These are phyloP conservation scores for Ectropis grisescens DNA, from an alignment of 1,140 invertebrate species.

Conservation along the genomic window DNA sequence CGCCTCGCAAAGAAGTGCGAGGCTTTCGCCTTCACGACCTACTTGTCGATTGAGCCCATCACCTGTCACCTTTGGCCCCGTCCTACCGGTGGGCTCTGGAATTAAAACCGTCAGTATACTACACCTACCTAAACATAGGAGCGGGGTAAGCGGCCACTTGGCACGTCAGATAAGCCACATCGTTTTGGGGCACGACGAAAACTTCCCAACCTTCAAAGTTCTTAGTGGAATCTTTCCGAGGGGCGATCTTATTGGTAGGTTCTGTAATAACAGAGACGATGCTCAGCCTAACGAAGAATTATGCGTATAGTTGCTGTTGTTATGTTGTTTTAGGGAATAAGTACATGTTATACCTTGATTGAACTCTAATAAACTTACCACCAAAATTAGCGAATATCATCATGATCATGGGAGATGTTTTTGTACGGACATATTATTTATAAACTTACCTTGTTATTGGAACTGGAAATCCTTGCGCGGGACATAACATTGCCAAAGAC, in stretches of 20 bases:
- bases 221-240: constrained; percentile 75
- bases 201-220: constrained; percentile 78
- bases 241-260: constrained; percentile 77
- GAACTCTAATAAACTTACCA: too few species aligned
- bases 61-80: constrained; percentile 73
- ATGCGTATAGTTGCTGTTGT: too few species aligned
- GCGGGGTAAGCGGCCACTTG: constrained; percentile 77
- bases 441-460: constrained; percentile 79
- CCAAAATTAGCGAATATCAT: too few species aligned
- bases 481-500: constrained; percentile 73
- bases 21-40: constrained; percentile 41
- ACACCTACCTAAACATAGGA: constrained; percentile 73
- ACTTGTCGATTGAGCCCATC: constrained; percentile 71
- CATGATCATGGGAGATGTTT: too few species aligned
- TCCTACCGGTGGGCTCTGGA: constrained; percentile 75
- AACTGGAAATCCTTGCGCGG: constrained; percentile 78
- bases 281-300: not conserved
- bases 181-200: constrained; percentile 71
- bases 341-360: too few species aligned
- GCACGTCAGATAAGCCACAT: constrained; percentile 74
- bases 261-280: constrained; percentile 69
- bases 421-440: too few species aligned
- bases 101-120: constrained; percentile 36
- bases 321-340: too few species aligned
- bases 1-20: constrained; percentile 75